Evolutionary conservation across 2,888 invertebrate genomes (phyloP).

Genomic region (Barypeithes pellucidus): DNA sequence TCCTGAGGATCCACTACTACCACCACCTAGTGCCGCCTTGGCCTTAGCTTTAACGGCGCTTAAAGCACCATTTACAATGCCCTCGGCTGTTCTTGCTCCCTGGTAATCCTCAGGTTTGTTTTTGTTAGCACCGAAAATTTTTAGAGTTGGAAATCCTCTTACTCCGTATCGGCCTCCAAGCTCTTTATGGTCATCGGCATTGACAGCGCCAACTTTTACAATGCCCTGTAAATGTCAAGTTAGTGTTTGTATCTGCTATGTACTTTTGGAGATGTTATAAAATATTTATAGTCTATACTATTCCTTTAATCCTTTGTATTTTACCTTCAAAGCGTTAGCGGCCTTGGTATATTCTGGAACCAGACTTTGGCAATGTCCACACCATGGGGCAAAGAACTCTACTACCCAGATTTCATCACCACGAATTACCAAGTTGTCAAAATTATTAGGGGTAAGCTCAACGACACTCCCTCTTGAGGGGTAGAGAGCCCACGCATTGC

Average conservation of each 20-base stretch:
- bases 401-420: slow-evolving; percentile 95
- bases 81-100: slow-evolving; percentile 89
- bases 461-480: slow-evolving; percentile 84
- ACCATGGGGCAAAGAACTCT: slow-evolving; percentile 98
- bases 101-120: slow-evolving; percentile 87
- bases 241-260: background rate
- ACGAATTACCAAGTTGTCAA: slow-evolving; percentile 86
- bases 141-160: slow-evolving; percentile 95
- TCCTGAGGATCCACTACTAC: slow-evolving; percentile 68
- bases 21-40: slow-evolving; percentile 79
- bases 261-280: background rate
- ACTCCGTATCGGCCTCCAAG: slow-evolving; percentile 87
- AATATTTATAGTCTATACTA: no score
- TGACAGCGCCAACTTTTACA: slow-evolving; percentile 94
- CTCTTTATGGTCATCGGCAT: slow-evolving; percentile 91
- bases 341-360: slow-evolving; percentile 96
- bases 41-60: slow-evolving; percentile 84
- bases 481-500: slow-evolving; percentile 74
- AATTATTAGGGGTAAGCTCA: slow-evolving; percentile 90
- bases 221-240: slow-evolving; percentile 80
- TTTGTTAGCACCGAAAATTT: slow-evolving; percentile 92
- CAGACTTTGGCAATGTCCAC: slow-evolving; percentile 91
- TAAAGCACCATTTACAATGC: slow-evolving; percentile 89
- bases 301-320: background rate
- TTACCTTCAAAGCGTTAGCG: slow-evolving; percentile 91